phyloP scores from a whole-genome alignment of 2,113 vertebrate genomes.

The Plestiodon gilberti region DNA sequence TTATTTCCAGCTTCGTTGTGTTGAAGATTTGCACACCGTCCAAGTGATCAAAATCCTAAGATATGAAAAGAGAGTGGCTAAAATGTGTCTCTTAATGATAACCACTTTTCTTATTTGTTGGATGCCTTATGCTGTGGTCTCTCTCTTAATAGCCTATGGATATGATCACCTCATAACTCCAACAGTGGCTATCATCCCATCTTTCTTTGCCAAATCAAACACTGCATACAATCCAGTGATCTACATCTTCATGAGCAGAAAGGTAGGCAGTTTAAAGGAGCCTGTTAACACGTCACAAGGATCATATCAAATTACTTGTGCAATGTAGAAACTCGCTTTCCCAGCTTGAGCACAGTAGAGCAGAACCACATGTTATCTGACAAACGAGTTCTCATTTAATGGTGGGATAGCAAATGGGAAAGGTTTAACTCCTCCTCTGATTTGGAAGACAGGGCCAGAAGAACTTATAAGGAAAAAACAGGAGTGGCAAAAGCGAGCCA shows the following conservation, averaged over 20 bases:
- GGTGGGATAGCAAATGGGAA: neutral
- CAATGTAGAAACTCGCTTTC: neutral
- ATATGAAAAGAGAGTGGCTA: slow-evolving; percentile 91
- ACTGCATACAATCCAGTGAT: slow-evolving; percentile 90
- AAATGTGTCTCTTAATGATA: slow-evolving; percentile 92
- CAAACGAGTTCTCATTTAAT: neutral
- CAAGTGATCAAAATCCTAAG: slow-evolving; percentile 89
- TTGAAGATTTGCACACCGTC: slow-evolving; percentile 89
- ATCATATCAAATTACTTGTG: neutral
- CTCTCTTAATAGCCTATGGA: slow-evolving; percentile 87
- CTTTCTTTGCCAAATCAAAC: slow-evolving; percentile 91
- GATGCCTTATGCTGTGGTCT: slow-evolving; percentile 89
- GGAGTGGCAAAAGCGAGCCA: neutral
- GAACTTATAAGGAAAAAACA: neutral
- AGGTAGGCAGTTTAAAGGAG: slow-evolving; percentile 76
- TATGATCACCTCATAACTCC: slow-evolving; percentile 84
- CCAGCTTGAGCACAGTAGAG: neutral
- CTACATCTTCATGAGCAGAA: slow-evolving; percentile 91
- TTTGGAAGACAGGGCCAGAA: neutral
- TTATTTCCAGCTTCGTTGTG: slow-evolving; percentile 81
- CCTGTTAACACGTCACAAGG: neutral
- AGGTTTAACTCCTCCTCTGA: neutral
- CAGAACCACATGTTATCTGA: neutral
- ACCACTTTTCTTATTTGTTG: slow-evolving; percentile 87
- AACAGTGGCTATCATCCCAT: slow-evolving; percentile 85